Percentiles rank a stretch among this genome's conserved stretches.
Conservation (phyloP, 2,888 invertebrate species). For the Anthrax anthrax region DNA sequence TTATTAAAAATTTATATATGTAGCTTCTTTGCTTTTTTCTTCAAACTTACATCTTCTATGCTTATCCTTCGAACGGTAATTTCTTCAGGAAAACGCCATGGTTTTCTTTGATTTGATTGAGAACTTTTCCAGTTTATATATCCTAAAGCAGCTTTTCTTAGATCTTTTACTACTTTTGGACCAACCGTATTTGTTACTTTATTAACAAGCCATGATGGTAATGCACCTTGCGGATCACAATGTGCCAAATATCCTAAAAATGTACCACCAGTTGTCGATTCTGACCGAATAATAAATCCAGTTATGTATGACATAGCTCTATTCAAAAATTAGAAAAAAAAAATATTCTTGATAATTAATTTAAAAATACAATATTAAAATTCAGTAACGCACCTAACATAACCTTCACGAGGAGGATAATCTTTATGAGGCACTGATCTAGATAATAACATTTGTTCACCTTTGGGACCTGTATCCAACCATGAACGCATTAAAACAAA, state of each 20-base stretch:
- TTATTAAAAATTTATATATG: too few species aligned
- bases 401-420: constrained; percentile 70
- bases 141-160: constrained; percentile 66
- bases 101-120: constrained; percentile 61
- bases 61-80: constrained; percentile 56
- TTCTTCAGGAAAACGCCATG: constrained; percentile 82
- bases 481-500: constrained; percentile 86
- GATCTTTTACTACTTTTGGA: constrained; percentile 68
- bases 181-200: constrained; percentile 66
- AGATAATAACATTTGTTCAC: constrained; percentile 74
- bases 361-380: too few species aligned
- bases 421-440: constrained; percentile 82
- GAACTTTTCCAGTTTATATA: constrained; percentile 71
- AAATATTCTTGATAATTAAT: background rate
- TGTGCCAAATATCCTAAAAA: constrained; percentile 79
- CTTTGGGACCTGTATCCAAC: constrained; percentile 59
- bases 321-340: constrained; percentile 4
- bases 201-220: constrained; percentile 84
- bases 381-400: constrained; percentile 61
- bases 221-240: constrained; percentile 73
- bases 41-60: constrained; percentile 40
- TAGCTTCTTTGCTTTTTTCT: too few species aligned
- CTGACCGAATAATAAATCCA: constrained; percentile 52
- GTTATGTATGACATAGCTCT: constrained; percentile 48
- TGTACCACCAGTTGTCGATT: constrained; percentile 46